phyloP scores from a whole-genome alignment of 2,797 vertebrate genomes.

The Pseudochirops cupreus region DNA sequence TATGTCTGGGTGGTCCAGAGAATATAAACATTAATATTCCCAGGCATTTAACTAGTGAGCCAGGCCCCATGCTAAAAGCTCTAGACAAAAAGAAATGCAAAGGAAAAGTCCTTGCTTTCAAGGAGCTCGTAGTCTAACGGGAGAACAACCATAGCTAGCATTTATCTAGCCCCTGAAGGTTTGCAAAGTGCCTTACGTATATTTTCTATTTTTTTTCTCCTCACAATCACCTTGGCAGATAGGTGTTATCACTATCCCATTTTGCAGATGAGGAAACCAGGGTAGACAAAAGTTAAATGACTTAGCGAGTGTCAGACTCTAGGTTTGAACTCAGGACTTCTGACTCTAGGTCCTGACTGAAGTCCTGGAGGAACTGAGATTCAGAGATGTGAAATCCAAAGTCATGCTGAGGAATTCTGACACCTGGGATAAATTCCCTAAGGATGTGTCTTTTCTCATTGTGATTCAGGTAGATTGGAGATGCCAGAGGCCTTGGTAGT shows the following conservation, averaged over 20 bases:
- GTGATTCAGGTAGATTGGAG: neutral
- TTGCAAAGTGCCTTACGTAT: neutral
- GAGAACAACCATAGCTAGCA: neutral
- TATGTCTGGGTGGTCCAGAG: neutral
- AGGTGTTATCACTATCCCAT: neutral
- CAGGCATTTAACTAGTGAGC: neutral
- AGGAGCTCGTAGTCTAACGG: neutral
- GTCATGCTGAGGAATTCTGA: neutral
- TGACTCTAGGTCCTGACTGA: neutral
- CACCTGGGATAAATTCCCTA: neutral
- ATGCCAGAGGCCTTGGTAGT: neutral
- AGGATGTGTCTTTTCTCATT: neutral
- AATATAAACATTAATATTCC: neutral
- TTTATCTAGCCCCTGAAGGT: neutral
- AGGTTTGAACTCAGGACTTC: neutral
- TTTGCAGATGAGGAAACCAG: neutral
- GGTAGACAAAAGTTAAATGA: neutral
- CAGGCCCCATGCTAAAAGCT: neutral
- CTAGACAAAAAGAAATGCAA: neutral
- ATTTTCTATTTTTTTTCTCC: too few species aligned
- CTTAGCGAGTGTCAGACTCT: neutral
- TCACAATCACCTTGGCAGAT: too few species aligned
- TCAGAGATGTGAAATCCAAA: neutral
- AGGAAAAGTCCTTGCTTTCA: neutral
- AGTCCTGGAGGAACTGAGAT: neutral